Evolutionary conservation across 2,113 vertebrate species (phyloP), one percentile per base, ranked within the genome.

Genomic region (Octodon degus): DNA sequence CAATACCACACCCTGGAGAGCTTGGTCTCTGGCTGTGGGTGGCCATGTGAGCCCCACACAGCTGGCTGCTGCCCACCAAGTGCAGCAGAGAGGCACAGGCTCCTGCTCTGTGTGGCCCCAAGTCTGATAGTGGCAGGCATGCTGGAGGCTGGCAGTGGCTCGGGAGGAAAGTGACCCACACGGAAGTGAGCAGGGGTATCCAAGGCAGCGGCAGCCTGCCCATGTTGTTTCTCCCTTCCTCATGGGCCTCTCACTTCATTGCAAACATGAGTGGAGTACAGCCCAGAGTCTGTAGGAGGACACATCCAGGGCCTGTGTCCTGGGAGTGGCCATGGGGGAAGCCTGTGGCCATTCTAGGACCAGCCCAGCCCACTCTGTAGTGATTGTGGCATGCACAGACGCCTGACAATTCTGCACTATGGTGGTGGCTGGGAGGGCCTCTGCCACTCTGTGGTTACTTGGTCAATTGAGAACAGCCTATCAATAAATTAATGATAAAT

Each of bases 201-300:
- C 55, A 37, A 40, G 55, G 62, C 6, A 13, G 19, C 7, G 37
- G 19, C 2, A 16, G 63, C 22, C 47, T 50, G 12, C 19, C 8
- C 16, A 40, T 11, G 10, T 32, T 11, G 0, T 6, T 63, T 20
- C 27, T 5, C 24, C 4, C n/a, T 27, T 63, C 0, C 37, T 27
- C 37, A 30, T 12, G 1, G 20, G n/a, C 13, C 65, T 91, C 65
- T 43, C 50, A 12, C 63, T 50, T n/a, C 19, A 81, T 16, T 32
- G 24, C 24, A 0, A 32, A 67, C 50, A 30, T 5, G 13, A 22
- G 32, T 7, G 19, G 20, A 1, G 10, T 4, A 7, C 50, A 19
- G 6, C 1, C 8, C 63, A 77, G 37, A 2, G 16, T 4, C n/a
- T 5, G 24, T 2, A 12, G 27, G 2, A 62, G 16, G 20, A 62